A percentile compares a stretch with the other conserved stretches of the same genome.
Evolutionary conservation across 64 coral and sea anemone species (phyloP).

Genomic region (Stylophora pistillata): DNA sequence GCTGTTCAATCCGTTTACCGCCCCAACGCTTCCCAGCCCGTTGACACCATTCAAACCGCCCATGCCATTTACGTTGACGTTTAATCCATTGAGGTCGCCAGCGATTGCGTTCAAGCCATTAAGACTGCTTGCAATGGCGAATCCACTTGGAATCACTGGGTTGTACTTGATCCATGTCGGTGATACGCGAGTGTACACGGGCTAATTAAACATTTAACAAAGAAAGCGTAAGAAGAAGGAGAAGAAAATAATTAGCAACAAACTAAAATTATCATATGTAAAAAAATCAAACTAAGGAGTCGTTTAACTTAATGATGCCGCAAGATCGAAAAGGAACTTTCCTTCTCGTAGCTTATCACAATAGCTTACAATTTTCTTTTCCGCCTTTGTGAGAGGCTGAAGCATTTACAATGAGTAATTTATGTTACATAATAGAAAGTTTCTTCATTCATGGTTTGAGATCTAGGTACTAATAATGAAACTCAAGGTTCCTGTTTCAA

Average conservation of each 20-base stretch:
- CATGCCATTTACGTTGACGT: constrained; percentile 56
- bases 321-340: too few relatives aligned
- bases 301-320: too few relatives aligned
- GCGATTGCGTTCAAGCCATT: constrained; percentile 82
- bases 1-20: constrained; percentile 79
- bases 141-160: constrained; percentile 86
- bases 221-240: neutral
- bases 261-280: neutral
- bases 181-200: constrained; percentile 88
- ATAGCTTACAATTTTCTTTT: too few relatives aligned
- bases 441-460: too few relatives aligned
- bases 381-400: too few relatives aligned
- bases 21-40: constrained; percentile 57
- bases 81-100: constrained; percentile 81
- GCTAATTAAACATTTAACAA: constrained; percentile 27
- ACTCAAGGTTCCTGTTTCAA: too few relatives aligned
- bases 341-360: too few relatives aligned
- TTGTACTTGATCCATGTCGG: constrained; percentile 99
- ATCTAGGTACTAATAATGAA: too few relatives aligned
- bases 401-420: too few relatives aligned
- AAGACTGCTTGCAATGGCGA: constrained; percentile 83
- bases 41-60: constrained; percentile 78
- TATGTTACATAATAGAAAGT: too few relatives aligned
- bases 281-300: neutral
- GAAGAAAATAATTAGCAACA: neutral